Base-by-base conservation (phyloP, 2,888 invertebrate genomes). In the Hanleya hanleyi region DNA sequence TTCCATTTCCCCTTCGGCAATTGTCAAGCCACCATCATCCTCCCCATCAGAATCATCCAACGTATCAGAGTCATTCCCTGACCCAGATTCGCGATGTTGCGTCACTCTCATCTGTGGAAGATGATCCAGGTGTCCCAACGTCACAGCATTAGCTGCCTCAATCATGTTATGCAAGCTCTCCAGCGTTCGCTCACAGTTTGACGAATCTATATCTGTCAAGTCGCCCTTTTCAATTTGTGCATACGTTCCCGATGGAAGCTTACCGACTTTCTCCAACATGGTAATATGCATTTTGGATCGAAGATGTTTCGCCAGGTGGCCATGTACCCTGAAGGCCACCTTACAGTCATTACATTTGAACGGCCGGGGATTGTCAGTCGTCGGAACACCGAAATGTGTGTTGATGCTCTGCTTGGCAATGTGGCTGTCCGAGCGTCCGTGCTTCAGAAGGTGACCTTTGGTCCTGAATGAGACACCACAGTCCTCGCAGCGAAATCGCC, bases 301-400 rank as follows among this genome's bases (percentile, higher is more conserved):
- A 76, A 99, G 92, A 92, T 99, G 99, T 91, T 98, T 98, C 0
- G 98, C 97, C 85, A 99, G 92, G 91, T 98, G 98, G 0, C 98
- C 99, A 87, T 97, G 98, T 86, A 98, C 98, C 9, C 92, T 85
- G 90, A 99, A 99, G 9, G 97, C 98, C 82, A 97, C 96, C 88
- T 96, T 96, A 90, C 99, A 99, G 88, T 98, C 97, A 29, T 94
- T 94, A 92, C 99, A 99, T 87, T 97, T 96, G 90, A 98, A 99
- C 26, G 98, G 98, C 67, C 98, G 93, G 1, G 98, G 98, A 91
- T 98, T 98, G 79, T 95, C 95, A 18, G 95, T 95, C 9, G 89
- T 87, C 92, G 69, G 71, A 22, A 69, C 69, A 4, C 78, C 77
- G n/a, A 70, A 65, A 68, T 72, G 69, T 50, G 67, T 35, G n/a